phyloP scores from a whole-genome alignment of 2,888 invertebrate genomes.

The Lithophane ornitopus region DNA sequence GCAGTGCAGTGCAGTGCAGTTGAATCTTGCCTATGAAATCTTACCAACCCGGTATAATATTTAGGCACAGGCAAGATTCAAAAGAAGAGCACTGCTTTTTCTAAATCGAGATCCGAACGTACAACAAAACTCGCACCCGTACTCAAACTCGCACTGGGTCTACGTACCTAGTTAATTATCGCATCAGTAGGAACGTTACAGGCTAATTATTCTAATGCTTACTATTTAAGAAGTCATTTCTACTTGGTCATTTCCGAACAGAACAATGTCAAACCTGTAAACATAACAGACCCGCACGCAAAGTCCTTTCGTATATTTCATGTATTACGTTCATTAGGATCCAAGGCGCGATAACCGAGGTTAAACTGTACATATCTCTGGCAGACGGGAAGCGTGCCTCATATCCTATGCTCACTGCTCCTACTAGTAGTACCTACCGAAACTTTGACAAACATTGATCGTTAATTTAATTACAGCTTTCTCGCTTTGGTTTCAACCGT shows the following conservation, averaged over 20 bases:
- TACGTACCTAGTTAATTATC: too few relatives aligned
- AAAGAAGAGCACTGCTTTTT: too few relatives aligned
- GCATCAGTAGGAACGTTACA: background rate
- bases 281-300: background rate
- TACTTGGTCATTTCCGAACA: background rate
- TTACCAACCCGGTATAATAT: too few relatives aligned
- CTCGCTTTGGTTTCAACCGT: background rate
- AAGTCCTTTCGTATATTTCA: conserved; percentile 1
- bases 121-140: background rate
- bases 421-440: background rate
- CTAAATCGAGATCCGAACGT: too few relatives aligned
- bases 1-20: too few relatives aligned
- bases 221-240: background rate
- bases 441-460: conserved; percentile 24
- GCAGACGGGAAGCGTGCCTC: conserved; percentile 39
- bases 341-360: conserved; percentile 36
- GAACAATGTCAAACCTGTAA: background rate
- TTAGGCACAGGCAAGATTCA: too few relatives aligned
- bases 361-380: conserved; percentile 51
- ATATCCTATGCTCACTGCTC: conserved; percentile 17
- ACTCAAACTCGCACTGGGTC: background rate
- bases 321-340: conserved; percentile 45
- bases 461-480: conserved; percentile 33
- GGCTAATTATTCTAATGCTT: background rate
- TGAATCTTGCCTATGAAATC: too few relatives aligned